phyloP scores from a whole-genome alignment of 2,888 invertebrate genomes.

The Caenorhabditis zanzibari region DNA sequence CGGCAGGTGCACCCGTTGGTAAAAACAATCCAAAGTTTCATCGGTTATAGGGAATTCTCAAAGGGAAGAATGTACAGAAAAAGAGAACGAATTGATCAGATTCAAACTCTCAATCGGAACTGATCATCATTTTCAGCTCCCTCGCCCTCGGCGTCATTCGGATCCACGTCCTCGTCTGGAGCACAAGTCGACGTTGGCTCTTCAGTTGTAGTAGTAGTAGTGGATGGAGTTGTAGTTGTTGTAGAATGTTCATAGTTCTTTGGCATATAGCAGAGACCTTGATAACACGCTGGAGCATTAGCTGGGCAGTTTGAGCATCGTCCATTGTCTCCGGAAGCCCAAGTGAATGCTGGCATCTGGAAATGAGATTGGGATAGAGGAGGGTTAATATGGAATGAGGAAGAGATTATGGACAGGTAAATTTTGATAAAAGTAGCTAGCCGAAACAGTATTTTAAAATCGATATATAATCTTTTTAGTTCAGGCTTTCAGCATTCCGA shows the following conservation, averaged over 20 bases:
- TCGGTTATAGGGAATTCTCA: conserved; percentile 40
- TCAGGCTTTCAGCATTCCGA: too few relatives aligned
- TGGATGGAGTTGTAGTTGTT: conserved; percentile 50
- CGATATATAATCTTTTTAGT: too few relatives aligned
- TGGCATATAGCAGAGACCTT: conserved; percentile 83
- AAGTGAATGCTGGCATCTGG: conserved; percentile 83
- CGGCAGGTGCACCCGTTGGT: conserved; percentile 57
- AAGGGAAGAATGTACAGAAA: conserved; percentile 44
- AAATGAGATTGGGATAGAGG: conserved; percentile 66
- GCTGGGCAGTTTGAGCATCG: conserved; percentile 81
- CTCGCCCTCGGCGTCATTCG: conserved; percentile 46
- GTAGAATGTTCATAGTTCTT: conserved; percentile 54
- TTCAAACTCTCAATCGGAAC: conserved; percentile 45
- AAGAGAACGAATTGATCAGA: neutral
- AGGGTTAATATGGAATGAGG: conserved; percentile 1
- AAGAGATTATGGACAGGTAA: conserved; percentile 4
- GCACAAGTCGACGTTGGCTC: conserved; percentile 45
- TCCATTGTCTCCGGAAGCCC: conserved; percentile 77
- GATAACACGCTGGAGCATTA: conserved; percentile 81
- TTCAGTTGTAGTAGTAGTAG: conserved; percentile 43
- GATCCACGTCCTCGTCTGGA: conserved; percentile 48
- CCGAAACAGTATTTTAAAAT: neutral
- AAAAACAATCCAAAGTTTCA: conserved; percentile 58
- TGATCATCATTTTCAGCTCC: conserved; percentile 45
- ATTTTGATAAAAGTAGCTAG: conserved; percentile 6